Base-by-base conservation (phyloP, 2,113 vertebrate genomes). In the Lophius piscatorius region DNA sequence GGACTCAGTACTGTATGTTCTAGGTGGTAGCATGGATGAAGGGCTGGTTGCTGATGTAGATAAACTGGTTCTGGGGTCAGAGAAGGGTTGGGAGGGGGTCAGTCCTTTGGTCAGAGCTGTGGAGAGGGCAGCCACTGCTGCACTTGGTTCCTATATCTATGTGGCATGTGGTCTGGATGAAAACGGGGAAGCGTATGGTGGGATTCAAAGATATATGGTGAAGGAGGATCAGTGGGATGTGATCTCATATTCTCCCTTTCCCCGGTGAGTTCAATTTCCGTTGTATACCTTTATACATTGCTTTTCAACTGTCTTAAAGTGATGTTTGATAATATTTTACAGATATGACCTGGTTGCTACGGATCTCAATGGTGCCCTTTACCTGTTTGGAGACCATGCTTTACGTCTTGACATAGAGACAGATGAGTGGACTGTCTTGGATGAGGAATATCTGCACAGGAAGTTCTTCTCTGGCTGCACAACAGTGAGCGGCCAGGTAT, bases 101-200 rank as follows among this genome's bases (percentile, higher is more conserved):
- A 92, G 86, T 12, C 92, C 93, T 4, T 91, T 96, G 90, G 81
- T 90, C 11, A 83, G 84, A 6, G 89, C 93, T 0, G 95, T 96
- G 69, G 95, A 95, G 81, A 91, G 94, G 36, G 94, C 93, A 0
- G 94, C 91, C 0, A 76, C 78, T 0, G 88, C 69, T 42, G 63
- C 87, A 2, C 20, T 93, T 63, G 92, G 88, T 3, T 42, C 16
- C 1, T 89, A 64, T 6, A 80, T 96, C 76, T 96, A 95, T 0
- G 89, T 96, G 38, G 90, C 93, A 5, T 95, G 95, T 39, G 95
- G 95, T 28, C 84, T 96, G 70, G 94, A 95, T 85, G 94, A 94
- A 70, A 94, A 94, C 0, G 94, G 94, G 1, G 94, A 94, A 0
- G 94, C 91, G 0, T 96, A 93, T 29, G 78, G 82, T 44, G 94